Percentiles rank a stretch among this genome's conserved stretches.
Evolutionary conservation across 2,797 vertebrate genomes (phyloP).

Genomic region (Thamnophis elegans): DNA sequence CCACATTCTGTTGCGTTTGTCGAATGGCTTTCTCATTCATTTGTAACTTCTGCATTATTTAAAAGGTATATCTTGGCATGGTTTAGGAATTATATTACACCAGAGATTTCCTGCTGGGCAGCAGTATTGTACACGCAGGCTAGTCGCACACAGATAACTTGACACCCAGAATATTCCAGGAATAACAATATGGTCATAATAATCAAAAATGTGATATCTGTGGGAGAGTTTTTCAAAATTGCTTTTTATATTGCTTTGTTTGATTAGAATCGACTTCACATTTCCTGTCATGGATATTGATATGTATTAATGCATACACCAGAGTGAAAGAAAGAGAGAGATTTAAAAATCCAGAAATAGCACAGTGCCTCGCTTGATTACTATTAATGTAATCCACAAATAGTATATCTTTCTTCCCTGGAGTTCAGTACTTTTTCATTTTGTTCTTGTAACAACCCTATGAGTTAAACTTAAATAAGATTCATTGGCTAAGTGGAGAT

Average conservation of each 20-base stretch:
- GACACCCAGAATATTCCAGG: neutral
- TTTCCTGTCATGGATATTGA: neutral
- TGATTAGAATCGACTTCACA: neutral
- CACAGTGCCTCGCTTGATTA: neutral
- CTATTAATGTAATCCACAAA: neutral
- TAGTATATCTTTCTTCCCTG: neutral
- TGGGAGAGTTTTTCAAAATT: neutral
- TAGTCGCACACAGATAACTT: neutral
- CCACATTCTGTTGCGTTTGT: neutral
- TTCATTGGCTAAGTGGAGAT: neutral
- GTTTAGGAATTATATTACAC: conserved; percentile 31
- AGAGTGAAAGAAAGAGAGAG: neutral
- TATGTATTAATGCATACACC: neutral
- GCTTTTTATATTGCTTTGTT: neutral
- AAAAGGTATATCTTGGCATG: conserved; percentile 7
- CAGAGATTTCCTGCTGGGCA: neutral
- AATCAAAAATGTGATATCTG: neutral
- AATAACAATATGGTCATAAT: neutral
- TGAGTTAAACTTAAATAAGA: neutral
- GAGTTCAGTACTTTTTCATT: neutral
- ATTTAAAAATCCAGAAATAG: neutral
- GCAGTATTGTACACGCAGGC: neutral
- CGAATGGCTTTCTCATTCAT: neutral
- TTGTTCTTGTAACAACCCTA: neutral
- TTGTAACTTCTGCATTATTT: conserved; percentile 24